These are phyloP conservation scores for Diachasma alloeum DNA, from an alignment of 1,140 invertebrate species.

Conservation along the genomic window DNA sequence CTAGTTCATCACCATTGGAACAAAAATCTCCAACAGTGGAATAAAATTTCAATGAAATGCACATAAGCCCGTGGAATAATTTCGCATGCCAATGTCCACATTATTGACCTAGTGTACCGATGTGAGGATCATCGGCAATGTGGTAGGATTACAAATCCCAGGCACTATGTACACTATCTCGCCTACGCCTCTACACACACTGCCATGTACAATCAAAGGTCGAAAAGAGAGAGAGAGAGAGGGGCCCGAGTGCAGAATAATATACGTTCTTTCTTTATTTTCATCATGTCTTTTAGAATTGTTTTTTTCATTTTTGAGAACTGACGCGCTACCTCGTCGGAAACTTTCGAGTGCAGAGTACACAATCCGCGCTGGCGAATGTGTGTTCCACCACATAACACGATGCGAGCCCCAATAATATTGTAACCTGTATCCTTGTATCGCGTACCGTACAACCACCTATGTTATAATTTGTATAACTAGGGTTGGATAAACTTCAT, in stretches of 20 bases:
- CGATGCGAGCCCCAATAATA: no score
- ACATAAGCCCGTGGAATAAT: background rate
- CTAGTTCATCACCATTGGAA: no score
- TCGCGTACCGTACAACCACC: background rate
- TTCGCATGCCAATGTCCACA: background rate
- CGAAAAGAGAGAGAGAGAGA: background rate
- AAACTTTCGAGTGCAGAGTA: no score
- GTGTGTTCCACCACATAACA: no score
- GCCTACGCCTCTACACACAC: background rate
- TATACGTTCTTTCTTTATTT: background rate
- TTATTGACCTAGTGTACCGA: background rate
- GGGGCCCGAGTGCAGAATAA: background rate
- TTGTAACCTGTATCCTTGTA: background rate
- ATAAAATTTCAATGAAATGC: background rate
- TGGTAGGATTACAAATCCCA: background rate
- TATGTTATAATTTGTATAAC: background rate
- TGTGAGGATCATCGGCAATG: background rate
- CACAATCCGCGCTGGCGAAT: no score
- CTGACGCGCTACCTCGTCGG: constrained; percentile 4
- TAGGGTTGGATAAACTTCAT: no score
- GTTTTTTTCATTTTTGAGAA: background rate
- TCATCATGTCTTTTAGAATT: background rate
- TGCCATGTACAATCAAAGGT: background rate
- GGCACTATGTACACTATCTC: background rate
- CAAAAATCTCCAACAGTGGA: no score